Evolutionary conservation across 2,888 invertebrate species (phyloP), one percentile per base, ranked within the genome.

Genomic region (Epinotia brunnichana): DNA sequence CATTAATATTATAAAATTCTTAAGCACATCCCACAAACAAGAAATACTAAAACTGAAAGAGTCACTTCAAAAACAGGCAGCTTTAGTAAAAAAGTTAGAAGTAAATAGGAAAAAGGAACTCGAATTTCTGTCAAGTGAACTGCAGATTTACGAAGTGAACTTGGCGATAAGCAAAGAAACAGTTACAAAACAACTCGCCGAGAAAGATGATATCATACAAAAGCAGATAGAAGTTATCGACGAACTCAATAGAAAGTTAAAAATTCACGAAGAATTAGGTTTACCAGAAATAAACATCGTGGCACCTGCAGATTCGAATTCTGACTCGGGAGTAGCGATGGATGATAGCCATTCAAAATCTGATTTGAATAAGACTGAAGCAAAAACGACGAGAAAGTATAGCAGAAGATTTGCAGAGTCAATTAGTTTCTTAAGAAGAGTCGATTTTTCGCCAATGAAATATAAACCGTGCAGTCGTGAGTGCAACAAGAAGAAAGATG

Each of bases 381-480:
- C 79, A 0, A 92, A 91, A 84, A 75, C 89, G 1, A 82, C 82
- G 0, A 85, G 92, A 74, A 93, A 93, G 82, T 92, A 88, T 72
- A 91, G 91, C 76, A 83, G 89, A 79, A 85, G 90, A 56, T 92
- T 93, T 75, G 92, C 92, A 10, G 93, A 93, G 64, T 91, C 93
- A 0, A 93, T 93, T 35, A 91, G 91, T 78, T 93, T 92, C 77
- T 80, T 93, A 59, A 83, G 93, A 3, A 85, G 92, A 78, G 92
- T 93, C 1, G 93, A 93, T 74, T 93, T 93, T 77, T 93, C 93
- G 2, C 93, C 93, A 4, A 93, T 92, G 84, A 93, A 92, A 82
- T 91, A 91, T 74, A 93, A 93, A 74, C 90, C 92, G 0, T 80
- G 83, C 60, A 89, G 83, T 78, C 78, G 88, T 4, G 89, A 90